These are phyloP conservation scores for Lepidocolaptes lacrymiger DNA, from an alignment of 2,797 vertebrate genomes.

Conservation along the genomic window DNA sequence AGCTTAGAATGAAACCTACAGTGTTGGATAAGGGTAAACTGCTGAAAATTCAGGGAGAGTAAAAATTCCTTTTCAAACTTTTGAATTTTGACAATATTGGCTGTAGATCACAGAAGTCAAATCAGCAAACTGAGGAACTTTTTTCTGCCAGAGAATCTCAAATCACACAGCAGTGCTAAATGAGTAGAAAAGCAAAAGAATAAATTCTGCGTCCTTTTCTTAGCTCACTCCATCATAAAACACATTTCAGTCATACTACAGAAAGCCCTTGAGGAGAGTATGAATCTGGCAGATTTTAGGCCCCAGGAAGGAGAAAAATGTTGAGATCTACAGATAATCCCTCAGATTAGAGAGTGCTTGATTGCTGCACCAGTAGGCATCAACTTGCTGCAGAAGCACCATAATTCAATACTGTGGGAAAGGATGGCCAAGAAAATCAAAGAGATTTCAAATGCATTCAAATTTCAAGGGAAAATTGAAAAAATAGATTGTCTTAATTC, in stretches of 20 bases:
- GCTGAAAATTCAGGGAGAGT: background rate
- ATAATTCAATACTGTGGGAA: background rate
- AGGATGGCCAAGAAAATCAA: background rate
- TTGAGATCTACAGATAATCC: background rate
- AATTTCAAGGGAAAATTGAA: background rate
- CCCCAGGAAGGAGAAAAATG: background rate
- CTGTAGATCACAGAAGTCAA: background rate
- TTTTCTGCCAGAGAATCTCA: background rate
- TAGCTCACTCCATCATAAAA: background rate
- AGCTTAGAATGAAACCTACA: background rate
- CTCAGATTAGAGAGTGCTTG: background rate
- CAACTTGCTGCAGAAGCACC: background rate
- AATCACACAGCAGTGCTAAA: background rate
- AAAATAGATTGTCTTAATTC: background rate
- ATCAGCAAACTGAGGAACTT: background rate
- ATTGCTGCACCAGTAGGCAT: background rate
- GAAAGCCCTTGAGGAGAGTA: background rate
- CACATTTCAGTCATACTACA: background rate
- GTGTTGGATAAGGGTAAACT: background rate
- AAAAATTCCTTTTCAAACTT: background rate
- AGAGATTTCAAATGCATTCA: background rate
- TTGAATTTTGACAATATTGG: background rate
- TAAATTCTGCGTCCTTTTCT: background rate
- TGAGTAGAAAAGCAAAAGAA: background rate
- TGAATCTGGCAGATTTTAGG: background rate